phyloP scores from a whole-genome alignment of 2,888 invertebrate species.

The Litoditis marina region DNA sequence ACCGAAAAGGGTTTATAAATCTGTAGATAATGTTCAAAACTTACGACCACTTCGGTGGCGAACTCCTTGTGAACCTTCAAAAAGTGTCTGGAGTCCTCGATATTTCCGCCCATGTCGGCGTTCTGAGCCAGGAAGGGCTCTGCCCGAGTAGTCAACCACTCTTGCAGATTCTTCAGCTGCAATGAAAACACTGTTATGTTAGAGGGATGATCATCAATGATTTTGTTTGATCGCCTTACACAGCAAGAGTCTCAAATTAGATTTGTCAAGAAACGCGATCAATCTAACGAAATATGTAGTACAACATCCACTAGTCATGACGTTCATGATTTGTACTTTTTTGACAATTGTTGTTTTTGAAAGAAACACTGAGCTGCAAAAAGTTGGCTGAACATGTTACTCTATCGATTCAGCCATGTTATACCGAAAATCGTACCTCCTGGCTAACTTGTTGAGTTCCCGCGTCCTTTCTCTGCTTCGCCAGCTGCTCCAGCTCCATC shows the following conservation, averaged over 20 bases:
- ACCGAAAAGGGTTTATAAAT: neutral
- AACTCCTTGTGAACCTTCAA: constrained; percentile 45
- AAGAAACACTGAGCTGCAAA: no score
- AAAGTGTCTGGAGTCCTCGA: constrained; percentile 43
- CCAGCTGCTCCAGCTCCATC: constrained; percentile 43
- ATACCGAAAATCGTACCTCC: neutral
- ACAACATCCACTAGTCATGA: no score
- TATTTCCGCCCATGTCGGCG: constrained; percentile 45
- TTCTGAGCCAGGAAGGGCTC: constrained; percentile 48
- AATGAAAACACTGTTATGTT: neutral
- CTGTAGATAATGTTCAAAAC: neutral
- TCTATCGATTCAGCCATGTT: neutral
- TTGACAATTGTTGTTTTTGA: neutral
- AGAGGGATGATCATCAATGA: no score
- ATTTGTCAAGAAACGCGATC: no score
- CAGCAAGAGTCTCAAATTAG: no score
- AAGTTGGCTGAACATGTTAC: neutral
- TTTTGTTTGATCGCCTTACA: no score
- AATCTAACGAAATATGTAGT: no score
- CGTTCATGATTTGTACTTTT: neutral
- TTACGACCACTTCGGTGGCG: constrained; percentile 40
- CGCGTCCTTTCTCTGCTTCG: constrained; percentile 41
- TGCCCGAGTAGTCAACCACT: constrained; percentile 49
- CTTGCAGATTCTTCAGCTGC: constrained; percentile 23
- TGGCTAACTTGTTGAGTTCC: constrained; percentile 30